Evolutionary conservation across 2,113 vertebrate species (phyloP).

Genomic region (Albula glossodonta): DNA sequence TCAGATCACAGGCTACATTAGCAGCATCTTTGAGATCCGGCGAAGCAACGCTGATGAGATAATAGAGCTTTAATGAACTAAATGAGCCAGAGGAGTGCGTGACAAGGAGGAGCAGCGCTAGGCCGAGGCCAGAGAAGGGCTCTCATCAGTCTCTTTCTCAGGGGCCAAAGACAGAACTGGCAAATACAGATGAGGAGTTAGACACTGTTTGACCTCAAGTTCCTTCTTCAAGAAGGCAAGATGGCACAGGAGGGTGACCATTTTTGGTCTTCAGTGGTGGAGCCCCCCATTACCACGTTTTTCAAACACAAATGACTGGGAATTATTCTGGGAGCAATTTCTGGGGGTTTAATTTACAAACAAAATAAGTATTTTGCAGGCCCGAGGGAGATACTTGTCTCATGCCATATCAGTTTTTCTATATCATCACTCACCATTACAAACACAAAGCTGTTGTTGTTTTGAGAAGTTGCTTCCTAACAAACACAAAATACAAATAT

Average conservation of each 20-base stretch:
- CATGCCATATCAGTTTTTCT: too few relatives aligned
- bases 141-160: neutral
- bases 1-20: conserved; percentile 8
- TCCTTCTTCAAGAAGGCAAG: neutral
- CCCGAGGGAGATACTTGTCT: too few relatives aligned
- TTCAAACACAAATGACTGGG: too few relatives aligned
- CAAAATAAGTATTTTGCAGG: too few relatives aligned
- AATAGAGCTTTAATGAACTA: conserved; percentile 40
- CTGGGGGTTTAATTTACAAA: too few relatives aligned
- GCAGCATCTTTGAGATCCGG: conserved; percentile 22
- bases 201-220: neutral
- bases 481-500: too few relatives aligned
- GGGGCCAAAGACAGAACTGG: neutral
- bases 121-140: neutral
- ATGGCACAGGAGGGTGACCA: neutral
- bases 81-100: conserved; percentile 27
- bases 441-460: too few relatives aligned
- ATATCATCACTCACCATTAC: too few relatives aligned
- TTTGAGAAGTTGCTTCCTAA: too few relatives aligned
- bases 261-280: neutral
- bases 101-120: conserved; percentile 19
- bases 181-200: neutral
- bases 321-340: neutral
- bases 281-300: too few relatives aligned
- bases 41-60: conserved; percentile 27